A percentile compares a stretch with the other conserved stretches of the same genome.
Evolutionary conservation across 1,140 invertebrate species (phyloP).

Genomic region (Diorhabda elongata): DNA sequence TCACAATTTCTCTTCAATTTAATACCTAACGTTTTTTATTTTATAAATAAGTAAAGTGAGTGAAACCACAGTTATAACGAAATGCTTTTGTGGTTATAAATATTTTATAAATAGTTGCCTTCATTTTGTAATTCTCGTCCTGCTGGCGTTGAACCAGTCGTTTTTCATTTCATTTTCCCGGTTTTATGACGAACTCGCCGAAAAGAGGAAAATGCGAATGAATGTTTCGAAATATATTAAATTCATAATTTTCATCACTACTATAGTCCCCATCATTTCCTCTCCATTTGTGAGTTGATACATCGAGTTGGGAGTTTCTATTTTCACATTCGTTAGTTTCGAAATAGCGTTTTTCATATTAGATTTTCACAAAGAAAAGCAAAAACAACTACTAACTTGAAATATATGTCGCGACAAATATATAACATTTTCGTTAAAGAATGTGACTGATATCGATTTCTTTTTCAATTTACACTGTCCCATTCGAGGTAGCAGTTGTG

Average conservation of each 20-base stretch:
- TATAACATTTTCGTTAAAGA: no score
- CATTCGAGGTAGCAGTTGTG: no score
- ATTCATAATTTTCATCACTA: not conserved
- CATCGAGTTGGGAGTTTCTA: no score
- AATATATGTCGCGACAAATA: no score
- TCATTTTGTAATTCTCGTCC: constrained; percentile 7
- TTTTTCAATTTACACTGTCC: no score
- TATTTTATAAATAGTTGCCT: constrained; percentile 15
- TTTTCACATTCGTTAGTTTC: no score
- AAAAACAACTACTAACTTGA: no score
- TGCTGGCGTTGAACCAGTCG: not conserved
- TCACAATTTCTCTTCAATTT: no score
- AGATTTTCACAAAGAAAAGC: no score
- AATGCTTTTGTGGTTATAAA: constrained; percentile 9
- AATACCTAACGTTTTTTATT: no score
- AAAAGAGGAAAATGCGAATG: not conserved
- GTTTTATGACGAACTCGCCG: not conserved
- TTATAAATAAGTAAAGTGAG: constrained; percentile 10
- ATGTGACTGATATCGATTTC: no score
- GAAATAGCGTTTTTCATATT: no score
- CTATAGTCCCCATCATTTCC: not conserved
- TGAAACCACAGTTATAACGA: constrained; percentile 10
- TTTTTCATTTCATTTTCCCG: not conserved
- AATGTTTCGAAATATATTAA: constrained; percentile 5
- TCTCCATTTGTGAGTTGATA: not conserved